Conservation (phyloP, 2,797 vertebrate genomes). For the Enteromius radiatus region DNA sequence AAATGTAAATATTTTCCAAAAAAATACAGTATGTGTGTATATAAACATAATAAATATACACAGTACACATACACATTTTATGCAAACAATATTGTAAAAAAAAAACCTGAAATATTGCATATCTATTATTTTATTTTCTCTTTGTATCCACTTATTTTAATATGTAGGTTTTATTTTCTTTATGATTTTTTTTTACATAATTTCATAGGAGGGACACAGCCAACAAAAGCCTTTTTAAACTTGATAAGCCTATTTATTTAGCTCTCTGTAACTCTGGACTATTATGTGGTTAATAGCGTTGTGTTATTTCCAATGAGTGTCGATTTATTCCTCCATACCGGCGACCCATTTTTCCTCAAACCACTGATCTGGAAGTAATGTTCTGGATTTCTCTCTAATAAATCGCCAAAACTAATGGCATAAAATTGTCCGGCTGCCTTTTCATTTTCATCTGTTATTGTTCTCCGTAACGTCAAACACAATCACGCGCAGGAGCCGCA, state of each 20-base stretch:
- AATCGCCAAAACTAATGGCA: conserved; percentile 45
- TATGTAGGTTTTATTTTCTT: too few species aligned
- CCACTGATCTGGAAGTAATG: background rate
- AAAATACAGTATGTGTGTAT: too few species aligned
- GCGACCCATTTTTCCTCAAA: background rate
- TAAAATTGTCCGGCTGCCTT: conserved; percentile 46
- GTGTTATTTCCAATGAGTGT: background rate
- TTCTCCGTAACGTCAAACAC: conserved; percentile 51
- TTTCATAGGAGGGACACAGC: too few species aligned
- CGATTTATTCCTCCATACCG: background rate
- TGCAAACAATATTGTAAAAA: too few species aligned
- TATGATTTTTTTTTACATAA: too few species aligned
- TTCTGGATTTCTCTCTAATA: background rate
- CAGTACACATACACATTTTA: too few species aligned
- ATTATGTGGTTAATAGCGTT: background rate
- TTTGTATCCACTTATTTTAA: too few species aligned
- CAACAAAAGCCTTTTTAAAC: background rate
- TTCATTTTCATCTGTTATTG: conserved; percentile 47
- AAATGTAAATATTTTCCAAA: too few species aligned
- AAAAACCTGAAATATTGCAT: too few species aligned
- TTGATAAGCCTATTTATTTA: background rate
- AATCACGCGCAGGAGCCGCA: conserved; percentile 57
- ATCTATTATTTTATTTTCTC: too few species aligned
- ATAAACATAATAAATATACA: too few species aligned
- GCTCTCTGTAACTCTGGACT: background rate